These are phyloP conservation scores for Clarias gariepinus DNA, from an alignment of 2,113 vertebrate genomes.

Conservation along the genomic window DNA sequence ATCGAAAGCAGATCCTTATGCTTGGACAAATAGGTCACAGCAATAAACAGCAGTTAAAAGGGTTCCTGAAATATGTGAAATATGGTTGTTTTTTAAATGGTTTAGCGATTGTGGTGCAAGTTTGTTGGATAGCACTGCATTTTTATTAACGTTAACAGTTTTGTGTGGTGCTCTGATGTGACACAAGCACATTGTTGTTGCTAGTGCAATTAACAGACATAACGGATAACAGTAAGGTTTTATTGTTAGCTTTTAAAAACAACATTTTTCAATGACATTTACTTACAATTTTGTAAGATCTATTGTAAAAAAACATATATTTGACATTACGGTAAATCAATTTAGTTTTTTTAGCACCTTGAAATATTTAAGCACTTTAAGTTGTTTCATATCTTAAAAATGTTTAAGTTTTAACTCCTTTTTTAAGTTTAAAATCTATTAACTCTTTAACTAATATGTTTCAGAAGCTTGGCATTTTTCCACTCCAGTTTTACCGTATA, in stretches of 20 bases:
- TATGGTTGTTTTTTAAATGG: not conserved
- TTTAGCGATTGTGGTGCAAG: not conserved
- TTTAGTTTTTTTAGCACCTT: no score
- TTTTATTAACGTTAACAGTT: not conserved
- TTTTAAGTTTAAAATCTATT: no score
- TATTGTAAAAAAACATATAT: no score
- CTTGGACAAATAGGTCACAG: not conserved
- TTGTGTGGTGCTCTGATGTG: not conserved
- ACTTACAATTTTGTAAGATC: no score
- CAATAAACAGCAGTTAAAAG: not conserved
- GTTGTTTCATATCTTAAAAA: no score
- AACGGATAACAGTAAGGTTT: not conserved
- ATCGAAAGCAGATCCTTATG: not conserved
- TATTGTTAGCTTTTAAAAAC: not conserved
- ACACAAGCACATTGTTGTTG: not conserved
- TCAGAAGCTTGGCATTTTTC: no score
- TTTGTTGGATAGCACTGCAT: not conserved
- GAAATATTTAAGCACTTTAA: no score
- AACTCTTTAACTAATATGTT: no score
- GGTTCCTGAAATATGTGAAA: not conserved
- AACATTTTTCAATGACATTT: not conserved
- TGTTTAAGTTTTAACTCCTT: no score
- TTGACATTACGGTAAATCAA: no score
- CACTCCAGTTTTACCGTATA: no score
- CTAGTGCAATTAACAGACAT: not conserved